Conservation (phyloP, 2,888 invertebrate genomes). For the Mimas tiliae region DNA sequence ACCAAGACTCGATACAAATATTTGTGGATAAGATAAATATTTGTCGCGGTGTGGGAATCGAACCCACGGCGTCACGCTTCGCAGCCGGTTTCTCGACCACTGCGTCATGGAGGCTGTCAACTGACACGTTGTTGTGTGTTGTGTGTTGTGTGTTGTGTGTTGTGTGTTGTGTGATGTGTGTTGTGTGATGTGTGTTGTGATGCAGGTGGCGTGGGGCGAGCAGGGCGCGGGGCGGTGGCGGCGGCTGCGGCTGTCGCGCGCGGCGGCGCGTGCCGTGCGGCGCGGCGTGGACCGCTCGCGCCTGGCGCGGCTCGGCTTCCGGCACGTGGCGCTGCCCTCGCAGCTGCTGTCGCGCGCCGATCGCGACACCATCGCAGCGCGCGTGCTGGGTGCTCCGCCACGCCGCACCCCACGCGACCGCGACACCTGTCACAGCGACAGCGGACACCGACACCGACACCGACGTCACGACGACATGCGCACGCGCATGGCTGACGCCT, state of each 20-base stretch:
- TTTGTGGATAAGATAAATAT: too few relatives aligned
- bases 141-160: neutral
- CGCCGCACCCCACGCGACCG: constrained; percentile 36
- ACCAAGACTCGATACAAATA: too few relatives aligned
- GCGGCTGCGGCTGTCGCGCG: constrained; percentile 45
- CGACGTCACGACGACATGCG: constrained; percentile 43
- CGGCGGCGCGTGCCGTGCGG: constrained; percentile 45
- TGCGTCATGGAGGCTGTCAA: too few relatives aligned
- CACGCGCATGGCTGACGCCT: constrained; percentile 57
- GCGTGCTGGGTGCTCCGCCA: constrained; percentile 64
- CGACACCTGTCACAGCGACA: too few relatives aligned
- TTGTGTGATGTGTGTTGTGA: neutral
- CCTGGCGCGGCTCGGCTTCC: constrained; percentile 50
- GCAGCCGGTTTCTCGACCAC: too few relatives aligned
- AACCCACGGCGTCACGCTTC: too few relatives aligned
- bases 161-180: neutral
- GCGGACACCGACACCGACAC: constrained; percentile 34
- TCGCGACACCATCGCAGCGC: constrained; percentile 64
- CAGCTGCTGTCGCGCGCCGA: constrained; percentile 83
- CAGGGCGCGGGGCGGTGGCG: constrained; percentile 42
- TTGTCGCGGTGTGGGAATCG: too few relatives aligned
- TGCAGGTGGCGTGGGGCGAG: constrained; percentile 16
- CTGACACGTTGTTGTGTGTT: too few relatives aligned
- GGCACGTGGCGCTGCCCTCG: constrained; percentile 80
- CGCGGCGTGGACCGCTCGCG: constrained; percentile 50